Percentiles rank a stretch among this genome's conserved stretches.
phyloP scores from a whole-genome alignment of 2,888 invertebrate genomes.

The Volucella inflata region DNA sequence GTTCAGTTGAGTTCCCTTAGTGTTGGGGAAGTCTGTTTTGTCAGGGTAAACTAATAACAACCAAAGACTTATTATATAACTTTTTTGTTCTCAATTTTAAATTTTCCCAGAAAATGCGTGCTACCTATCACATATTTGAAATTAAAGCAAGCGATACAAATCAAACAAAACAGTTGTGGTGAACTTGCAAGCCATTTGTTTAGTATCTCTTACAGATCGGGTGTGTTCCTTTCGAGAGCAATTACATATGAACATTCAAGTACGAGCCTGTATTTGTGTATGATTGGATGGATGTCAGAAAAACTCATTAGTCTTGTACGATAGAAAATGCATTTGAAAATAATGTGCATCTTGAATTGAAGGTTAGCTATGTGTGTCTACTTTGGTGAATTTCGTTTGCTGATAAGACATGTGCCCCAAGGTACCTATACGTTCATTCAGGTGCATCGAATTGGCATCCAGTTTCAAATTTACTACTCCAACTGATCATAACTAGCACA shows the following conservation, averaged over 20 bases:
- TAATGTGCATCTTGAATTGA: neutral
- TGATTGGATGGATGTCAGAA: too few relatives aligned
- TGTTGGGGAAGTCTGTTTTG: slow-evolving; percentile 26
- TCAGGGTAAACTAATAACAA: slow-evolving; percentile 36
- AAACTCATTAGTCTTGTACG: too few relatives aligned
- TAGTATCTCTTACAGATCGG: slow-evolving; percentile 52
- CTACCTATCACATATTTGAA: slow-evolving; percentile 36
- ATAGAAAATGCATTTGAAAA: too few relatives aligned
- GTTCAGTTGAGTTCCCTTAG: neutral
- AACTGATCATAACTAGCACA: neutral
- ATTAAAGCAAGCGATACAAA: slow-evolving; percentile 16
- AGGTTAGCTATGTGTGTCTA: slow-evolving; percentile 7
- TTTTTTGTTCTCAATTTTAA: slow-evolving; percentile 38
- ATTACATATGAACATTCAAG: neutral
- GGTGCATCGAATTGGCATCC: slow-evolving; percentile 12
- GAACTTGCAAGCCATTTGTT: slow-evolving; percentile 42
- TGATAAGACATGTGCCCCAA: neutral
- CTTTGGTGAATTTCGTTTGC: slow-evolving; percentile 1
- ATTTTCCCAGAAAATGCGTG: slow-evolving; percentile 49
- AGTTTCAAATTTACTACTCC: neutral
- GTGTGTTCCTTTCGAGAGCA: slow-evolving; percentile 34
- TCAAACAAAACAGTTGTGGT: slow-evolving; percentile 33
- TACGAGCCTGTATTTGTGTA: neutral
- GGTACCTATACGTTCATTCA: slow-evolving; percentile 9
- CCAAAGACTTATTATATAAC: neutral